A percentile compares a stretch with the other conserved stretches of the same genome.
Conservation (phyloP, 2,113 vertebrate species). For the Tichodroma muraria region DNA sequence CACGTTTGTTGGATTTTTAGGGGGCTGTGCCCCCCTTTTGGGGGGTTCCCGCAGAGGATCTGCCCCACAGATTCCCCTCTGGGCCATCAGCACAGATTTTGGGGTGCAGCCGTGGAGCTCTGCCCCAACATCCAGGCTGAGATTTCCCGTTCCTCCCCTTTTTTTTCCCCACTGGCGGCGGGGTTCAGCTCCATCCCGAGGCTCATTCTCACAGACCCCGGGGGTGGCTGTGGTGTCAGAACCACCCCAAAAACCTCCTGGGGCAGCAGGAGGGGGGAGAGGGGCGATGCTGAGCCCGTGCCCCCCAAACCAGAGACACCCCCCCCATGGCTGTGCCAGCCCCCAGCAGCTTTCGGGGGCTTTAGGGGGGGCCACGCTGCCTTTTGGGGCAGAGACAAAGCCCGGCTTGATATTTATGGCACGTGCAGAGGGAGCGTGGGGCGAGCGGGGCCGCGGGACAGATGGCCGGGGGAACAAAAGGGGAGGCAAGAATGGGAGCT, state of each 20-base stretch:
- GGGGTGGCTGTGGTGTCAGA: accelerated
- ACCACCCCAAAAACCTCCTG: background rate
- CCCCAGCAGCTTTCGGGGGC: background rate
- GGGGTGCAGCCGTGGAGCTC: background rate
- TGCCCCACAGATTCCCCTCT: background rate
- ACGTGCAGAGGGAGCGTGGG: background rate
- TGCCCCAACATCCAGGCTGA: background rate
- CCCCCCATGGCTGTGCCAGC: background rate
- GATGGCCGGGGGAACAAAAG: conserved; percentile 59
- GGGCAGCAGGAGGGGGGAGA: background rate
- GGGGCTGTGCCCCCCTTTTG: no score
- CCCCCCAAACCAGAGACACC: background rate
- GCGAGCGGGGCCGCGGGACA: conserved; percentile 31
- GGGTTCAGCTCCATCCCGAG: background rate
- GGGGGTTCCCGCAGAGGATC: background rate
- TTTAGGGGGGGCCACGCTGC: background rate
- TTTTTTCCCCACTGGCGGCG: accelerated
- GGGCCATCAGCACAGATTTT: accelerated
- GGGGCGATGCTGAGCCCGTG: background rate
- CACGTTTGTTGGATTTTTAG: background rate
- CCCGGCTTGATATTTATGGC: conserved; percentile 23
- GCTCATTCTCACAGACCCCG: background rate
- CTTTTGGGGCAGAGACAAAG: conserved; percentile 41
- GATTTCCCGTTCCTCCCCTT: background rate
- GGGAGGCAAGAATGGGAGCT: conserved; percentile 17